Base-by-base conservation (phyloP, 2,113 vertebrate genomes). In the Cyprinodon variegatus region DNA sequence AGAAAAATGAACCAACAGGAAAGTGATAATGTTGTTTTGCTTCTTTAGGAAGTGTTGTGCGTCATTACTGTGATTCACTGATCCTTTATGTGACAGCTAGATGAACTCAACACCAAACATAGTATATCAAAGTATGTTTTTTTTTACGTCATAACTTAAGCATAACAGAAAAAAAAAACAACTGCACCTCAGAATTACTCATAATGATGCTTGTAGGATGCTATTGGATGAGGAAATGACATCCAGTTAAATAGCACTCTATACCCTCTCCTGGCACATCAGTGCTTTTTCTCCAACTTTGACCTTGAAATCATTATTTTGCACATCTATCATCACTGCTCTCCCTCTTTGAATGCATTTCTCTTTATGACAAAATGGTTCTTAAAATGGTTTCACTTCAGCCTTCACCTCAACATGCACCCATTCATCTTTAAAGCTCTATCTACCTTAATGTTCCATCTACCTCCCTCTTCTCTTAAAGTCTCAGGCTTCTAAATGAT, bases 301-400 rank as follows among this genome's bases (percentile, higher is more conserved):
- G 80, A 70, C 84, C 85, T 84, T 80, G 75, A 63, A 50, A 17
- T 4, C 1, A 45, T n/a, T 40, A 12, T 17, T 43, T 48, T n/a
- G 0, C 61, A 4, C 29, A 17, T 20, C 79, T 38, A 76, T 84
- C 84, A 46, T 41, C 10, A 40, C 76, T 72, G 43, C 40, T 77
- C 69, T 61, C 79, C 70, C 68, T 75, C 62, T 50, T 37, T 72
- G 83, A 61, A 75, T 86, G 82, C 65, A 76, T 86, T 77, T 69
- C 40, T 72, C 61, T 82, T 83, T 70, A 36, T 62, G 15, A 22
- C 81, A 67, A 79, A 74, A 81, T 81, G 79, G 76, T 36, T 22
- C 59, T 53, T 79, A 72, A 79, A 61, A 85, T 29, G 29, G 81
- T 78, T 77, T 77, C 76, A 65, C 72, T 64, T 82, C 83, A 89